These are phyloP conservation scores for Tichodroma muraria DNA, from an alignment of 2,113 vertebrate species.

Conservation along the genomic window DNA sequence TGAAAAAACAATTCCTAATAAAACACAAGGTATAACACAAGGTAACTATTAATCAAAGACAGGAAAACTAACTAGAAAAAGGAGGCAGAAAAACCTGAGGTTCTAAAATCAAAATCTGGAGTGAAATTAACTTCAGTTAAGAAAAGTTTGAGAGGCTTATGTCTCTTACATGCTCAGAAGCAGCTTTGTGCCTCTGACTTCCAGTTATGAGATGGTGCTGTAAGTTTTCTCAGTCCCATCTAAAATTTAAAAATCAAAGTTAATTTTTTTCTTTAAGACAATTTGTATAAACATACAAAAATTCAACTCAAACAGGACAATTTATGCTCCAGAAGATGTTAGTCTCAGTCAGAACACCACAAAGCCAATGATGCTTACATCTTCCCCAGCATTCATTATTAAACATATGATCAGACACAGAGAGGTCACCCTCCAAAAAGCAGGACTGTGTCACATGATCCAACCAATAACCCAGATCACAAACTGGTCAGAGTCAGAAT, in stretches of 20 bases:
- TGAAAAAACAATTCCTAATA: neutral
- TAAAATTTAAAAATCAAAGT: conserved; percentile 7
- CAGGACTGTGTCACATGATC: neutral
- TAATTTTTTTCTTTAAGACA: neutral
- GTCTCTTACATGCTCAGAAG: neutral
- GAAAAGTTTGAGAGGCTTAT: neutral
- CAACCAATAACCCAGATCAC: neutral
- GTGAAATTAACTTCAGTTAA: neutral
- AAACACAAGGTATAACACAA: neutral
- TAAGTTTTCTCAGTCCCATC: neutral
- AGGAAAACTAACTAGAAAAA: neutral
- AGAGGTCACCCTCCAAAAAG: neutral
- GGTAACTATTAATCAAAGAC: neutral
- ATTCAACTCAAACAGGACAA: neutral
- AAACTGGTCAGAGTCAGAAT: neutral
- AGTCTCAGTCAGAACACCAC: neutral
- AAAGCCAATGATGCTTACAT: neutral
- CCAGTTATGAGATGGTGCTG: neutral
- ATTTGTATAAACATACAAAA: neutral
- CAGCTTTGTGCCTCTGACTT: neutral
- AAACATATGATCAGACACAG: neutral
- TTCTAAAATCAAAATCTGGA: neutral
- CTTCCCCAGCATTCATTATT: neutral
- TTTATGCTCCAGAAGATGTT: neutral
- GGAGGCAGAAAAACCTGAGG: neutral